Conservation (phyloP, 2,888 invertebrate species). For the Eristalis pertinax region DNA sequence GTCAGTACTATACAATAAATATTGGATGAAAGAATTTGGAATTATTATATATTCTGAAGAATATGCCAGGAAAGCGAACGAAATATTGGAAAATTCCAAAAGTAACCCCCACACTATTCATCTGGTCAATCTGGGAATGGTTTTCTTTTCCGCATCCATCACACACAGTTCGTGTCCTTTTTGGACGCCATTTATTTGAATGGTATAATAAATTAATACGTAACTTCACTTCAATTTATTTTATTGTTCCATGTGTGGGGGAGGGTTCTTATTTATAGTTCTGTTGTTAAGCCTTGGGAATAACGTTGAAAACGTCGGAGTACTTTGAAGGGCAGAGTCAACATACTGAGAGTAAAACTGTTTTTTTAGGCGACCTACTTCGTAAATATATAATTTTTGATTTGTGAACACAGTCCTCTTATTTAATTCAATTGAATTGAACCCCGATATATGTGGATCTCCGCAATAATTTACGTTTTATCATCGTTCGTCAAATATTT, state of each 20-base stretch:
- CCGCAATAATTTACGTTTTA: too few species aligned
- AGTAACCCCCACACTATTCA: conserved; percentile 6
- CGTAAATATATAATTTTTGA: too few species aligned
- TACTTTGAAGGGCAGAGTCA: background rate
- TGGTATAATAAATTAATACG: conserved; percentile 33
- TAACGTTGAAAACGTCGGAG: background rate
- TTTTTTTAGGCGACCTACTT: too few species aligned
- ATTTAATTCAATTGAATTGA: too few species aligned
- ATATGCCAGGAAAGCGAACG: background rate
- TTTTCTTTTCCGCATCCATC: background rate
- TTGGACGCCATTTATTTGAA: conserved; percentile 14
- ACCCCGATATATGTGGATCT: too few species aligned
- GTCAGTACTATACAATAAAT: background rate
- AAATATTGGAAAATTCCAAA: conserved; percentile 19
- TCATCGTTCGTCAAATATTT: too few species aligned
- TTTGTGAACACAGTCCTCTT: too few species aligned
- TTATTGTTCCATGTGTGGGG: conserved; percentile 3
- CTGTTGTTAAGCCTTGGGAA: conserved; percentile 4
- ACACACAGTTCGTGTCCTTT: conserved; percentile 8
- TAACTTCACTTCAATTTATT: background rate
- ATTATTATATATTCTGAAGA: background rate
- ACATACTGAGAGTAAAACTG: background rate
- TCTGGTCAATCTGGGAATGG: background rate
- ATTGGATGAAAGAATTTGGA: background rate
- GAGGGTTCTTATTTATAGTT: conserved; percentile 47